Conservation (phyloP, 2,113 vertebrate species). For the Amia ocellicauda region DNA sequence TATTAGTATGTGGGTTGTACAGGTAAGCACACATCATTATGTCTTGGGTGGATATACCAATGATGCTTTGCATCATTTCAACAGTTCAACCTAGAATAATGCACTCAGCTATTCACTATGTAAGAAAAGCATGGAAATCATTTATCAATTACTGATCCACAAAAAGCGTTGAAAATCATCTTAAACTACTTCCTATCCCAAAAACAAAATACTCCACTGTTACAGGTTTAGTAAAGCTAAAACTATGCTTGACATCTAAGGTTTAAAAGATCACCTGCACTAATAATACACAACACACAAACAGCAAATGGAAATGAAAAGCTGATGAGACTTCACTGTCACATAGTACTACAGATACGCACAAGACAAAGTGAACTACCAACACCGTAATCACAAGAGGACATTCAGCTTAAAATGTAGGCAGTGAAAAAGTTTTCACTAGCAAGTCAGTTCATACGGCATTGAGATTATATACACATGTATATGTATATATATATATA, state of each 20-base stretch:
- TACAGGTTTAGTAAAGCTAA: not conserved
- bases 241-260: not conserved
- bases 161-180: too few relatives aligned
- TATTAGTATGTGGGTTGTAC: too few relatives aligned
- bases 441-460: not conserved
- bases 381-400: conserved; percentile 31
- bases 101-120: too few relatives aligned
- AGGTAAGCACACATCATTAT: too few relatives aligned
- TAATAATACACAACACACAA: conserved; percentile 41
- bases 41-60: too few relatives aligned
- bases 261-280: conserved; percentile 12
- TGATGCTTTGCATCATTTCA: too few relatives aligned
- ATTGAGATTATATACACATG: too few relatives aligned
- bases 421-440: conserved; percentile 37
- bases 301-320: conserved; percentile 59
- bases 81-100: too few relatives aligned
- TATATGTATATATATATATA: too few relatives aligned
- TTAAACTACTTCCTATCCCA: too few relatives aligned
- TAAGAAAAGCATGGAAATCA: too few relatives aligned
- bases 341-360: conserved; percentile 55
- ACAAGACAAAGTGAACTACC: conserved; percentile 46
- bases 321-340: conserved; percentile 55
- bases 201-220: conserved; percentile 5
- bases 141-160: too few relatives aligned
- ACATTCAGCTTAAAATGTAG: conserved; percentile 37